These are phyloP conservation scores for Epinotia demarniana DNA, from an alignment of 2,888 invertebrate genomes.

Conservation along the genomic window DNA sequence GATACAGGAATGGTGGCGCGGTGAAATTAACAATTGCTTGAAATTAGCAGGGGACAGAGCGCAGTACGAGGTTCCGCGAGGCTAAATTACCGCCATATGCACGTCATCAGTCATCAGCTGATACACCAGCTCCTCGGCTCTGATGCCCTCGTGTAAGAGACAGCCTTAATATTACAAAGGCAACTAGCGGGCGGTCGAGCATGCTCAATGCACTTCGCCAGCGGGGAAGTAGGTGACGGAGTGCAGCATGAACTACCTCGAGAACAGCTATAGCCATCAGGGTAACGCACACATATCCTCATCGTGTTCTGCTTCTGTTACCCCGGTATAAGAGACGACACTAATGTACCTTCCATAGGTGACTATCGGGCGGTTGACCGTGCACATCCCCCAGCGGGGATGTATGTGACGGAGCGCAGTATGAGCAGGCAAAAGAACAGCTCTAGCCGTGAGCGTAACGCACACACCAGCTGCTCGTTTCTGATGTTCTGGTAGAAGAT, in stretches of 20 bases:
- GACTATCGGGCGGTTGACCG: constrained; percentile 82
- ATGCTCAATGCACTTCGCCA: too few species aligned
- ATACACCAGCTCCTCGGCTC: constrained; percentile 73
- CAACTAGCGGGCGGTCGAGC: too few species aligned
- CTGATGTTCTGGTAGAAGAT: constrained; percentile 66
- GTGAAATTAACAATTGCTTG: constrained; percentile 57
- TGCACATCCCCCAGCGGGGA: constrained; percentile 85
- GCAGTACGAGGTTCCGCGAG: constrained; percentile 83
- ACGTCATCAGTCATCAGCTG: constrained; percentile 62
- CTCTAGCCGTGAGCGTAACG: constrained; percentile 76
- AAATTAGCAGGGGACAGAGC: constrained; percentile 79
- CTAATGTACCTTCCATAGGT: constrained; percentile 76
- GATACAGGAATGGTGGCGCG: too few species aligned
- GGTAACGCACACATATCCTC: too few species aligned
- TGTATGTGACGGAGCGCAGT: constrained; percentile 77
- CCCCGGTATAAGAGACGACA: constrained; percentile 57
- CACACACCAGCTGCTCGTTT: constrained; percentile 72
- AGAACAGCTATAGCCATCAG: too few species aligned
- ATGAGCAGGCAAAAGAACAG: constrained; percentile 35
- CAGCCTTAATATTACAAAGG: not conserved
- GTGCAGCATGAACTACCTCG: too few species aligned
- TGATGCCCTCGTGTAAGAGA: constrained; percentile 63
- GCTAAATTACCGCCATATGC: constrained; percentile 56
- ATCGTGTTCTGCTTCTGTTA: constrained; percentile 53
- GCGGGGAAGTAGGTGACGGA: too few species aligned